Base-by-base conservation (phyloP, 2,797 vertebrate genomes). In the Zalophus californianus region DNA sequence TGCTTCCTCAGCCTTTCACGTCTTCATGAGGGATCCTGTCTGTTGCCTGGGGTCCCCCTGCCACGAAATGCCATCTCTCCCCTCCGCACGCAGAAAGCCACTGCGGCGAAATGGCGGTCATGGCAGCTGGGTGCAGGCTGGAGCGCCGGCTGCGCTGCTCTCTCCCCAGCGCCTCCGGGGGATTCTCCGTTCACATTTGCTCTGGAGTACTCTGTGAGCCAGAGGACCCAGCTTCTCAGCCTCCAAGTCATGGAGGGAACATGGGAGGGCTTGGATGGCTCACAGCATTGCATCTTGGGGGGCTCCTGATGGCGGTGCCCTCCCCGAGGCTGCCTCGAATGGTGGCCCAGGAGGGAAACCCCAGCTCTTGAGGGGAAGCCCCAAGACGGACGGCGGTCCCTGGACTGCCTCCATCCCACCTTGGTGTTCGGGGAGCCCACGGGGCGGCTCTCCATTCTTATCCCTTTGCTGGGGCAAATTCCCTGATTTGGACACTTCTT, bases 101-200 rank as follows among this genome's bases (percentile, higher is more conserved):
- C 94, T 3, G 41, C 60, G 52, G 97, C 94, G 95, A 93, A 97
- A 97, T 94, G 97, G 98, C 75, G 75, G 98, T 78, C 20, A 62
- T 87, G 98, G 98, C 98, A 98, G 98, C 98, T 98, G 98, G 97
- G 98, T 93, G 97, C 90, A 35, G 97, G 98, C 98, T 98, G 98
- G 98, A 97, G 97, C 62, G 78, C 98, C 94, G 97, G 97, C 97
- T 91, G 94, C 94, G 77, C 94, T 2, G 72, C 85, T 41, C 54
- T 52, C 35, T 12, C 10, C 98, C 96, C 91, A 60, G 93, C 72
- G 93, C 98, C 97, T 93, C 79, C 97, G 8, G 98, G 98, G 98
- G 98, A 97, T 97, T 96, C 98, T 97, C 58, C 95, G 95, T 97
- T 98, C 97, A 73, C 92, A 85, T 98, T 98, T 94, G 97, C 97